Percentiles rank a stretch among this genome's conserved stretches.
These are phyloP conservation scores for Denticeps clupeoides DNA, from an alignment of 2,797 vertebrate species.

Conservation along the genomic window DNA sequence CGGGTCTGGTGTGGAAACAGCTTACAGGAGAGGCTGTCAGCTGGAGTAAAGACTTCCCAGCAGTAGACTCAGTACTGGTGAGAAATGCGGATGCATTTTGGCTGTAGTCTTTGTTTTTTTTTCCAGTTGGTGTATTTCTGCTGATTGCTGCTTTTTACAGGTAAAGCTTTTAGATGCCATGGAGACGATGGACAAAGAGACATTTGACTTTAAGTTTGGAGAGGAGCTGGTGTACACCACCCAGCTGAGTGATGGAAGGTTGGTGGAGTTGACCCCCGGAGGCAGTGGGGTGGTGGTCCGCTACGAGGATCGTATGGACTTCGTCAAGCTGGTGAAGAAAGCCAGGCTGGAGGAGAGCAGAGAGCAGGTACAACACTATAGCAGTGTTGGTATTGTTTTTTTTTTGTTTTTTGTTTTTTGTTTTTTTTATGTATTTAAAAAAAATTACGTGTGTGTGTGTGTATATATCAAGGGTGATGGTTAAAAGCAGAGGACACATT, in stretches of 20 bases:
- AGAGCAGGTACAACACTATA: slow-evolving; percentile 69
- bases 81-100: slow-evolving; percentile 34
- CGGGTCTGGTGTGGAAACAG: slow-evolving; percentile 94
- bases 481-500: no score
- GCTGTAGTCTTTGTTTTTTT: background rate
- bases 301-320: slow-evolving; percentile 80
- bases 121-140: background rate
- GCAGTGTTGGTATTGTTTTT: background rate
- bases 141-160: slow-evolving; percentile 41
- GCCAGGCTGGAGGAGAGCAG: slow-evolving; percentile 82
- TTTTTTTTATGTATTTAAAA: no score
- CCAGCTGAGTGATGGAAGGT: slow-evolving; percentile 73
- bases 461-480: no score
- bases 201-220: slow-evolving; percentile 90
- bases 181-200: slow-evolving; percentile 90
- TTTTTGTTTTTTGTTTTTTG: background rate
- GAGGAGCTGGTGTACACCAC: slow-evolving; percentile 91
- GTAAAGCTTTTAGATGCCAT: slow-evolving; percentile 93
- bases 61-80: slow-evolving; percentile 91
- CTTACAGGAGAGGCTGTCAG: slow-evolving; percentile 86
- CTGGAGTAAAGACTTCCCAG: slow-evolving; percentile 92
- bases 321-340: slow-evolving; percentile 80
- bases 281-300: slow-evolving; percentile 69
- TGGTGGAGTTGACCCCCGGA: slow-evolving; percentile 79
- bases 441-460: no score